A percentile compares a stretch with the other conserved stretches of the same genome.
Conservation (phyloP, 2,113 vertebrate genomes). For the Barnardius zonarius region DNA sequence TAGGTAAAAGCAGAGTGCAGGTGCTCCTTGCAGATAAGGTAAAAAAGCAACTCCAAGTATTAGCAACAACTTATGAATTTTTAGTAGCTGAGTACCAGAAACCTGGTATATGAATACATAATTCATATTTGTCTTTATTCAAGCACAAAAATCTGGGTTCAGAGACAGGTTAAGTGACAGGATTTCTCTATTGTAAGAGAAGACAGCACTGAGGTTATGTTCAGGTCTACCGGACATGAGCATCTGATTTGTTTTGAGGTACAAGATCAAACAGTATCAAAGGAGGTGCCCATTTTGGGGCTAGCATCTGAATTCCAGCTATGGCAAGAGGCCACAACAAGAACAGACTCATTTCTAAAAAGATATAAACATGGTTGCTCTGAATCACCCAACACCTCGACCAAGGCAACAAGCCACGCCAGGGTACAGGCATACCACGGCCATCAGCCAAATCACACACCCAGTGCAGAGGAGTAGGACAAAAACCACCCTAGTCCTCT, state of each 20-base stretch:
- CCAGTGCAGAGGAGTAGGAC: accelerated
- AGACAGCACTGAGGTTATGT: not conserved
- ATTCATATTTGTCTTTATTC: not conserved
- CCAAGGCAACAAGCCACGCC: not conserved
- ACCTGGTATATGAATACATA: not conserved
- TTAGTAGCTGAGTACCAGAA: not conserved
- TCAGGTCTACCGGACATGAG: accelerated
- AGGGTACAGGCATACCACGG: not conserved
- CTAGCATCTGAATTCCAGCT: not conserved
- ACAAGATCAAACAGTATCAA: not conserved
- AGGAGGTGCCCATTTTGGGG: not conserved
- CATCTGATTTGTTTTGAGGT: not conserved
- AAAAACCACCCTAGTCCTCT: not conserved
- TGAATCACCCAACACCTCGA: not conserved
- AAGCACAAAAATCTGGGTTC: not conserved
- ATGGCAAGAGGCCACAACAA: not conserved
- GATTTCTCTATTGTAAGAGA: not conserved
- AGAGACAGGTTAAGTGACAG: not conserved
- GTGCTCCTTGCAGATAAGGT: slow-evolving; percentile 44
- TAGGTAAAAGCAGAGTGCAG: not conserved
- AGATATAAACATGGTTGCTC: not conserved
- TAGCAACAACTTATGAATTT: slow-evolving; percentile 21
- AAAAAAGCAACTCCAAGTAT: slow-evolving; percentile 26
- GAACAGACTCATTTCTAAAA: not conserved
- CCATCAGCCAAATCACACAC: not conserved